phyloP scores from a whole-genome alignment of 2,888 invertebrate genomes.

The Meghimatium bilineatum region DNA sequence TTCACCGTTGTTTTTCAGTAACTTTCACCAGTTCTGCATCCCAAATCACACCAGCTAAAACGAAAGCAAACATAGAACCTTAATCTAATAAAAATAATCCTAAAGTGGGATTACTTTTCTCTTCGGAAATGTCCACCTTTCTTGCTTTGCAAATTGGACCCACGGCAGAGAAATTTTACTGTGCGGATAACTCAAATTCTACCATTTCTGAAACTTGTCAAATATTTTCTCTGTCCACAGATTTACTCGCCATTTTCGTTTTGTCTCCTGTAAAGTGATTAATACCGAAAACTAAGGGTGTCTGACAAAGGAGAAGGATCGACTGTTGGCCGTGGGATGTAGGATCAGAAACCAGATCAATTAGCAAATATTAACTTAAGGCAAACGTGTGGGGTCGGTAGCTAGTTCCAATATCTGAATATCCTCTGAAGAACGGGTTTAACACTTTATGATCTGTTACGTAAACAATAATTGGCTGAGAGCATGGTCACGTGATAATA shows the following conservation, averaged over 20 bases:
- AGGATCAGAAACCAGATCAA: not conserved
- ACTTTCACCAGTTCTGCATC: not conserved
- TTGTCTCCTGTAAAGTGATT: not conserved
- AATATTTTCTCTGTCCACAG: not conserved
- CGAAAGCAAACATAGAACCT: not conserved
- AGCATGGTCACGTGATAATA: not conserved
- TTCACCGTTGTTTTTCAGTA: not conserved
- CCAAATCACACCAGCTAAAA: not conserved
- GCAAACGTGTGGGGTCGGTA: not conserved
- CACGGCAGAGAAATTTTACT: not conserved
- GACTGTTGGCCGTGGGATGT: not conserved
- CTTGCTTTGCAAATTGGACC: not conserved
- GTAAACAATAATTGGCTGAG: not conserved
- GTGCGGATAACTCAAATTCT: not conserved
- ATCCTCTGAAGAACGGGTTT: not conserved
- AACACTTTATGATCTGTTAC: not conserved
- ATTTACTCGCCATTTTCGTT: not conserved
- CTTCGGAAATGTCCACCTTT: not conserved
- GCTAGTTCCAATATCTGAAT: not conserved
- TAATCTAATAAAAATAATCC: not conserved
- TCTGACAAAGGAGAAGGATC: not conserved
- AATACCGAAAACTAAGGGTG: slow-evolving; percentile 10
- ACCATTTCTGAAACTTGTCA: not conserved
- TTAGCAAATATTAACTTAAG: not conserved
- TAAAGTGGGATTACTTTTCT: not conserved